phyloP scores from a whole-genome alignment of 2,888 invertebrate genomes.

The Shargacucullia verbasci region DNA sequence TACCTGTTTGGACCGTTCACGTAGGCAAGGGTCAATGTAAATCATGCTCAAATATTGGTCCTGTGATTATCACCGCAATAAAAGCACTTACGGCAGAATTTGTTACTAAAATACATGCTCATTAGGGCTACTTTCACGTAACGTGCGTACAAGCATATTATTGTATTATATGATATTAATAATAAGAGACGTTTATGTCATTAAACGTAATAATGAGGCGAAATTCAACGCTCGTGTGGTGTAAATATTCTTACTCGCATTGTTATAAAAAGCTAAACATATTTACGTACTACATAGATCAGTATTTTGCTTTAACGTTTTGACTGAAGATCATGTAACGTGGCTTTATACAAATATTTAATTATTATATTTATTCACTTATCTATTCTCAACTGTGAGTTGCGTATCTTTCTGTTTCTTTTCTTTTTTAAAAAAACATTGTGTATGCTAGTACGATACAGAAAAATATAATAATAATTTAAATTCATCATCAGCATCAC shows the following conservation, averaged over 20 bases:
- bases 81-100: constrained; percentile 31
- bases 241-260: neutral
- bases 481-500: too few relatives aligned
- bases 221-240: constrained; percentile 1
- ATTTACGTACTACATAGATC: constrained; percentile 4
- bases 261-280: neutral
- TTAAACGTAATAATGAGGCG: constrained; percentile 11
- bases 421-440: too few relatives aligned
- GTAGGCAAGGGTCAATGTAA: constrained; percentile 44
- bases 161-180: constrained; percentile 28
- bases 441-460: too few relatives aligned
- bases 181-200: constrained; percentile 10
- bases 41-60: constrained; percentile 46
- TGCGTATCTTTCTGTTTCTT: too few relatives aligned
- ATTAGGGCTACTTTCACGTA: constrained; percentile 30
- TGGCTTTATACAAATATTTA: too few relatives aligned
- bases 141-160: constrained; percentile 26
- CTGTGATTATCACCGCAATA: constrained; percentile 36
- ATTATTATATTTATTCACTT: too few relatives aligned
- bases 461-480: too few relatives aligned
- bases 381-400: too few relatives aligned
- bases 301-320: neutral
- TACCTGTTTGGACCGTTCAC: constrained; percentile 40
- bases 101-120: constrained; percentile 17
- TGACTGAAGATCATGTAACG: too few relatives aligned